Conservation (phyloP, 1,140 invertebrate genomes). For the Venturia canescens region DNA sequence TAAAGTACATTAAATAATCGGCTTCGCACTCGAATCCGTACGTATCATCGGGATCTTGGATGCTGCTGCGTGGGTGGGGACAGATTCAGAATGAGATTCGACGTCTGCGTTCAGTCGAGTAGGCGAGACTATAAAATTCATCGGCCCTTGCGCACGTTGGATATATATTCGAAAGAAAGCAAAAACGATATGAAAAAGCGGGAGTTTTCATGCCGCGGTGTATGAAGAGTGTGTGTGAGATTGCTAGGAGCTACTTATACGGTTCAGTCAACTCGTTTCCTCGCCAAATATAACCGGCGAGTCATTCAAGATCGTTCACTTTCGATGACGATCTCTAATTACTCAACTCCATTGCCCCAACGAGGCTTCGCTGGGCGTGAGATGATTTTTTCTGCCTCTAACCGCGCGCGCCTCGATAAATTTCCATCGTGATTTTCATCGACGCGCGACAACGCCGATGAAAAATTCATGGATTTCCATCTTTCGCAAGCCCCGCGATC, state of each 20-base stretch:
- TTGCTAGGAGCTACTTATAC: slow-evolving; percentile 31
- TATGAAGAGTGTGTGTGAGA: neutral
- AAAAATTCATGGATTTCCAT: neutral
- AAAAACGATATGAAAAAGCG: neutral
- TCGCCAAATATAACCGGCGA: slow-evolving; percentile 14
- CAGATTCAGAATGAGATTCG: slow-evolving; percentile 31
- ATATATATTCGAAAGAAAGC: neutral
- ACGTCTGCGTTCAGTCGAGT: slow-evolving; percentile 24
- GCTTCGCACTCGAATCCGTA: neutral
- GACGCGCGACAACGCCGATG: neutral
- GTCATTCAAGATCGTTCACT: slow-evolving; percentile 13
- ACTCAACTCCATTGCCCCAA: neutral
- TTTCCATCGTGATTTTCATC: neutral
- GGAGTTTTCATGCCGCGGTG: neutral
- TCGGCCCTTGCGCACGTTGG: slow-evolving; percentile 5
- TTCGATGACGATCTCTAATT: slow-evolving; percentile 22
- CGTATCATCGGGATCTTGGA: slow-evolving; percentile 13
- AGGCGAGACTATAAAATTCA: slow-evolving; percentile 26
- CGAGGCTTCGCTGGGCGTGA: neutral
- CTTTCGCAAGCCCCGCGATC: neutral
- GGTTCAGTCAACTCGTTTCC: slow-evolving; percentile 16
- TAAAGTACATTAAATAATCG: neutral
- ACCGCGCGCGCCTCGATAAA: neutral
- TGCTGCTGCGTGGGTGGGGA: slow-evolving; percentile 5
- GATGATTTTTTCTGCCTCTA: neutral